A percentile compares a stretch with the other conserved stretches of the same genome.
Evolutionary conservation across 30 jellyfish, hydroid and myxozoan species (phyloP).

Genomic region (Euphysa ruthae): DNA sequence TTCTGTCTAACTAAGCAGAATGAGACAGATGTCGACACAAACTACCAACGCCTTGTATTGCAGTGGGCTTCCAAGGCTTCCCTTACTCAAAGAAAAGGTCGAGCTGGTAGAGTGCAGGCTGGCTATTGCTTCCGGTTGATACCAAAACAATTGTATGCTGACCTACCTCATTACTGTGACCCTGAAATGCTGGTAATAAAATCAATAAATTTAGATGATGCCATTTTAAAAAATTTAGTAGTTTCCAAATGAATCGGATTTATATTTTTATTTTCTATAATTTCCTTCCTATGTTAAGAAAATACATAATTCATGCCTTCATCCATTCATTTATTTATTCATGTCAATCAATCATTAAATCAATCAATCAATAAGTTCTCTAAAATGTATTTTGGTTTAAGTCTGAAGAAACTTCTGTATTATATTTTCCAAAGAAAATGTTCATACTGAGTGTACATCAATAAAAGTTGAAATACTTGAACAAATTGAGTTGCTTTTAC

Average conservation of each 20-base stretch:
- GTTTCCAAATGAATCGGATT: not conserved
- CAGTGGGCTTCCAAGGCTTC: slow-evolving; percentile 97
- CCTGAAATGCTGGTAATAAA: slow-evolving; percentile 94
- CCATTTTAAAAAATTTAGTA: not conserved
- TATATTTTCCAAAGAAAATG: no score
- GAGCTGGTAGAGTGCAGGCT: slow-evolving; percentile 98
- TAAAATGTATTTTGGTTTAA: no score
- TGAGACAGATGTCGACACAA: slow-evolving; percentile 82
- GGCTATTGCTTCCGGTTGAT: slow-evolving; percentile 91
- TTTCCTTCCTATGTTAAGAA: no score
- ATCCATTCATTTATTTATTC: no score
- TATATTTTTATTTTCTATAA: no score
- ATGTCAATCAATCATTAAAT: no score
- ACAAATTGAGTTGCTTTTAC: no score
- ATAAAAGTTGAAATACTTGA: no score
- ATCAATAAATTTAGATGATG: not conserved
- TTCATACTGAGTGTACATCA: no score
- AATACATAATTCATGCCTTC: no score
- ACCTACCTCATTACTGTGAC: slow-evolving; percentile 41
- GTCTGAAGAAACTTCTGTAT: no score
- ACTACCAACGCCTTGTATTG: slow-evolving; percentile 56
- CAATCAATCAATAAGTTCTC: no score
- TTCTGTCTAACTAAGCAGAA: slow-evolving; percentile 70
- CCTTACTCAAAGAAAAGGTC: slow-evolving; percentile 85
- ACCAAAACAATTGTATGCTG: slow-evolving; percentile 27